These are phyloP conservation scores for Ericerus pela DNA, from an alignment of 1,140 invertebrate species.

Conservation along the genomic window DNA sequence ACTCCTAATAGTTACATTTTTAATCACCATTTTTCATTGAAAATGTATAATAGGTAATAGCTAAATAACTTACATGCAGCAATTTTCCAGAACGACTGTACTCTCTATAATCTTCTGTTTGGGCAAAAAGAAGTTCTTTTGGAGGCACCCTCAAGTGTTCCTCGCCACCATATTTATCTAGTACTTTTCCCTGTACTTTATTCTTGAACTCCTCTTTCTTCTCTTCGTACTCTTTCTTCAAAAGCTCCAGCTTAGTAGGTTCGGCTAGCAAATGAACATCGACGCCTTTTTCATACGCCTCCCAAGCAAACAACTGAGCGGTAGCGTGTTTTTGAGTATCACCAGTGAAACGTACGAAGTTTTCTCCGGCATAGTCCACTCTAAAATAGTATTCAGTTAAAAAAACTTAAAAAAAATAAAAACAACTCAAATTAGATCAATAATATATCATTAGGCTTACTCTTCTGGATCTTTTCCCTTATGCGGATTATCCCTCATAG, in stretches of 20 bases:
- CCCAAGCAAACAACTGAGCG: conserved; percentile 96
- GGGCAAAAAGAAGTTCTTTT: conserved; percentile 71
- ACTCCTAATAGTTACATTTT: too few relatives aligned
- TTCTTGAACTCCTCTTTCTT: conserved; percentile 47
- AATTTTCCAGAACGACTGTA: conserved; percentile 87
- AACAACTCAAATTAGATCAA: conserved; percentile 1
- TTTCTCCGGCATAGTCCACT: conserved; percentile 85
- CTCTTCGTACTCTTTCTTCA: conserved; percentile 78
- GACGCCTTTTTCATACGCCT: conserved; percentile 81
- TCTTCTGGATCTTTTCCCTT: conserved; percentile 43
- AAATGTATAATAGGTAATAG: neutral
- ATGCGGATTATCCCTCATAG: conserved; percentile 97
- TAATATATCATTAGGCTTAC: conserved; percentile 34
- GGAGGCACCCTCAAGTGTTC: conserved; percentile 80
- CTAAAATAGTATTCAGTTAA: conserved; percentile 32
- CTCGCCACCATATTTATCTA: conserved; percentile 77
- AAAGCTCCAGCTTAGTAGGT: conserved; percentile 87
- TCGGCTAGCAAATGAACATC: conserved; percentile 94
- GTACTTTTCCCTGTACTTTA: conserved; percentile 52
- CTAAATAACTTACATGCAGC: conserved; percentile 34
- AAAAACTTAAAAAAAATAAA: neutral
- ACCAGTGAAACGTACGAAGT: conserved; percentile 84
- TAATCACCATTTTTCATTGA: too few relatives aligned
- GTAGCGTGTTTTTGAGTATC: conserved; percentile 81
- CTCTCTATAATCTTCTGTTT: conserved; percentile 91